A percentile compares a stretch with the other conserved stretches of the same genome.
phyloP scores from a whole-genome alignment of 2,797 vertebrate species.

The Spinus olivaceus region DNA sequence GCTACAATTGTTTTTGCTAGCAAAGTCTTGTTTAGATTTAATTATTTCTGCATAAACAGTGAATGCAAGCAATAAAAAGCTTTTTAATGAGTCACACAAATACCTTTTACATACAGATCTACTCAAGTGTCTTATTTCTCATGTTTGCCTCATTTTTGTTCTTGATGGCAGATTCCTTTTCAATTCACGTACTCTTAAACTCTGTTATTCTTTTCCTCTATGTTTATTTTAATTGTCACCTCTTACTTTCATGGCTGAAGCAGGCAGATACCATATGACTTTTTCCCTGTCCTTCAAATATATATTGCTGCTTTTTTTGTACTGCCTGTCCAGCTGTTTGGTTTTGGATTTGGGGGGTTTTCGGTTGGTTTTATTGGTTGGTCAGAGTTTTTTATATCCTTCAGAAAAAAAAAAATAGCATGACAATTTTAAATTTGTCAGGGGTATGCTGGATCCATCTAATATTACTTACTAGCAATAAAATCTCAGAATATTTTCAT shows the following conservation, averaged over 20 bases:
- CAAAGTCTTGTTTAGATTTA: neutral
- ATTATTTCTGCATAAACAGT: constrained; percentile 1
- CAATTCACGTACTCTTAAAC: neutral
- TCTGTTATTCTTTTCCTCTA: neutral
- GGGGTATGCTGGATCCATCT: neutral
- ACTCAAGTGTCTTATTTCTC: neutral
- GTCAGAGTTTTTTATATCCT: neutral
- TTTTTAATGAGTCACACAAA: neutral
- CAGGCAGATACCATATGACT: neutral
- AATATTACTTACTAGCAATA: neutral
- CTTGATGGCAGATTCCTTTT: neutral
- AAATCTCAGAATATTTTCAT: neutral
- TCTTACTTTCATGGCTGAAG: neutral
- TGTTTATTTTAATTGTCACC: neutral
- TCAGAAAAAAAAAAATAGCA: neutral
- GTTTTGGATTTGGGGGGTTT: neutral
- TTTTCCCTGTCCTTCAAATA: neutral
- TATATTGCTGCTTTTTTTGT: neutral
- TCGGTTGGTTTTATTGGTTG: neutral
- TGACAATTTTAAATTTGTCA: neutral
- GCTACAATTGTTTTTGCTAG: neutral
- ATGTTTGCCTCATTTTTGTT: neutral
- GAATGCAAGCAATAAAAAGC: neutral
- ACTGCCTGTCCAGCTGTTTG: neutral
- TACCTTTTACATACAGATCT: fast-evolving